Conservation (phyloP, 23 tunicate genomes). For the Ascidia mentula region DNA sequence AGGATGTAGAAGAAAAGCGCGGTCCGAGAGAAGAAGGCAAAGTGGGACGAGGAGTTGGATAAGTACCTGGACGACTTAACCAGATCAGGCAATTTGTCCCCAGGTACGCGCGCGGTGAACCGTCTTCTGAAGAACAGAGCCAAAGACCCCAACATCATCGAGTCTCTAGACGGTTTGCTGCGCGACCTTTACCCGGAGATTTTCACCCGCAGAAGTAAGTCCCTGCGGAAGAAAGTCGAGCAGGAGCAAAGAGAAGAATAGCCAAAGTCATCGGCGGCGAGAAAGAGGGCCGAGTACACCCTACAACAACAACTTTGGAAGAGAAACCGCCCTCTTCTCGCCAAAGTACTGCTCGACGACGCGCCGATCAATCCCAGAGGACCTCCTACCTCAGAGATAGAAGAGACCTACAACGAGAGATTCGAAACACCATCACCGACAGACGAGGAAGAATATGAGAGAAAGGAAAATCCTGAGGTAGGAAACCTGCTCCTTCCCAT, state of each 20-base stretch:
- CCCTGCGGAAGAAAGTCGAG: background rate
- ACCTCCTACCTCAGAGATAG: background rate
- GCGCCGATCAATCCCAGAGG: slow-evolving; percentile 8
- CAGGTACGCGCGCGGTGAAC: background rate
- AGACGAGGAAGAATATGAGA: background rate
- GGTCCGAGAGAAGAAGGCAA: background rate
- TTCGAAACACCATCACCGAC: background rate
- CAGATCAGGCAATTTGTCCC: slow-evolving; percentile 3
- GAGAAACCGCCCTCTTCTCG: background rate
- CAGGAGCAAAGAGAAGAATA: background rate
- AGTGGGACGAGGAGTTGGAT: slow-evolving; percentile 6
- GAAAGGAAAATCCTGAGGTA: background rate
- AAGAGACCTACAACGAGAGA: background rate
- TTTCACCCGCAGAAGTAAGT: background rate
- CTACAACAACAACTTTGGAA: slow-evolving; percentile 1
- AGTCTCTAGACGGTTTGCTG: background rate
- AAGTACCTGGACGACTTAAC: background rate
- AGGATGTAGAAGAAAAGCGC: no score
- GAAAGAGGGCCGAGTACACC: slow-evolving; percentile 14
- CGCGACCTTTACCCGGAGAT: background rate
- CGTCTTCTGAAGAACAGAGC: background rate
- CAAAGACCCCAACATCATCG: background rate
- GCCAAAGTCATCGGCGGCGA: background rate
- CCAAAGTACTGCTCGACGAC: slow-evolving; percentile 2
- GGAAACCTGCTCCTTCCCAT: background rate